Evolutionary conservation across 2,797 vertebrate species (phyloP).

Genomic region (Fundulus diaphanus): DNA sequence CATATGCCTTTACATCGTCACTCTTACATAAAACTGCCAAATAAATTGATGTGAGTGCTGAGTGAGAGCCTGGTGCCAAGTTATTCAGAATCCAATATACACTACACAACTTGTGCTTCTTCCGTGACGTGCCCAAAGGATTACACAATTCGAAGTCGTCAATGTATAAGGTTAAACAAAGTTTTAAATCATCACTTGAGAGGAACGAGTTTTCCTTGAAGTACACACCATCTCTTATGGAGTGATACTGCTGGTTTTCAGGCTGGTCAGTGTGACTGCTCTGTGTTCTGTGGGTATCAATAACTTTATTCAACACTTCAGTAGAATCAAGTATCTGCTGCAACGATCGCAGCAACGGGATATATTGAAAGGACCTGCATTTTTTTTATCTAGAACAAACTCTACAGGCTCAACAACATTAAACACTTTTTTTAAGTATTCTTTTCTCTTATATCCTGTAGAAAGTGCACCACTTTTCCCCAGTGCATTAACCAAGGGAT

Average conservation of each 20-base stretch:
- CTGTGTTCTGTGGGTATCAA: no score
- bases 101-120: slow-evolving; percentile 6
- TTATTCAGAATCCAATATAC: slow-evolving; percentile 12
- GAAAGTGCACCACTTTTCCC: slow-evolving; percentile 2
- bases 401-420: slow-evolving; percentile 7
- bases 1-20: slow-evolving; percentile 3
- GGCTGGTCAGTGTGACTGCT: no score
- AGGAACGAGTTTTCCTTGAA: no score
- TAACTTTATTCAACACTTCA: no score
- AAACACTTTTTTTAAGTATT: slow-evolving; percentile 13
- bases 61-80: slow-evolving; percentile 7
- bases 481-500: slow-evolving; percentile 5
- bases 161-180: no score
- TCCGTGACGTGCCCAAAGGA: slow-evolving; percentile 4
- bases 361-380: slow-evolving; percentile 7
- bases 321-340: no score
- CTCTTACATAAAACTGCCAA: slow-evolving; percentile 3
- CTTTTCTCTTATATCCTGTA: slow-evolving; percentile 9
- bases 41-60: slow-evolving; percentile 8
- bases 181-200: no score
- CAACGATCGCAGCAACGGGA: slow-evolving; percentile 4
- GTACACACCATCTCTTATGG: no score
- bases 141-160: no score
- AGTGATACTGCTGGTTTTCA: no score
- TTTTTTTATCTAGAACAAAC: slow-evolving; percentile 1